Base-by-base conservation (phyloP, 2,888 invertebrate genomes). In the Ochropleura plecta region DNA sequence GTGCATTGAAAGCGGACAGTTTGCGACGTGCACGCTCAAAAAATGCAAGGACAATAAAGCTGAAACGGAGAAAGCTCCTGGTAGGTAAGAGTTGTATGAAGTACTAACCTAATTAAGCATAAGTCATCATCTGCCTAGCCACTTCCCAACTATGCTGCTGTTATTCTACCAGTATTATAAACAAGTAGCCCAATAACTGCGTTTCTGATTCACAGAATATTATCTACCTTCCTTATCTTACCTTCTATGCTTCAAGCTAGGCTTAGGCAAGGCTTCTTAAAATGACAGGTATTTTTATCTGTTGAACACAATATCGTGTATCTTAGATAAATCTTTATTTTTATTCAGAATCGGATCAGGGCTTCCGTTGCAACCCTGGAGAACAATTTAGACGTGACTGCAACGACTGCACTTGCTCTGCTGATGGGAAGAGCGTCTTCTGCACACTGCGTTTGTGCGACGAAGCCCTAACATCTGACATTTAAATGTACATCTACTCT, bases 381-480 rank as follows among this genome's bases (percentile, higher is more conserved):
- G 95, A 95, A 80, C 94, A 94, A 79, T 97, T 96, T 92, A 94
- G 93, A 77, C 92, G 92, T 0, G 94, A 93, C 59, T 97, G 97
- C 90, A 97, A 97, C 85, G 95, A 95, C 85, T 97, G 97, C 90
- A 93, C 94, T 2, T 97, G 97, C 86, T 93, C 94, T 0, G 94
- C 95, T 0, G 95, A 95, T 74, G 97, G 97, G 14, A 94, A 89
- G 73, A 93, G 92, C 69, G 93, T 95, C 4, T 95, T 94, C 88
- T 97, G 97, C 89, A 96, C 97, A 0, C 81, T 95, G 30, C 94
- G 92, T 46, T 86, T 95, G 57, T 96, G 96, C 81, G 95, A 96
- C 73, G 84, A 91, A 64, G 89, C 90, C 66, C 83, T 93, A 53
- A 83, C 86, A n/a, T 86, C 89, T 2, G 86, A 83, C 40, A 84